Evolutionary conservation across 2,113 vertebrate genomes (phyloP).

Genomic region (Gasterosteus aculeatus): DNA sequence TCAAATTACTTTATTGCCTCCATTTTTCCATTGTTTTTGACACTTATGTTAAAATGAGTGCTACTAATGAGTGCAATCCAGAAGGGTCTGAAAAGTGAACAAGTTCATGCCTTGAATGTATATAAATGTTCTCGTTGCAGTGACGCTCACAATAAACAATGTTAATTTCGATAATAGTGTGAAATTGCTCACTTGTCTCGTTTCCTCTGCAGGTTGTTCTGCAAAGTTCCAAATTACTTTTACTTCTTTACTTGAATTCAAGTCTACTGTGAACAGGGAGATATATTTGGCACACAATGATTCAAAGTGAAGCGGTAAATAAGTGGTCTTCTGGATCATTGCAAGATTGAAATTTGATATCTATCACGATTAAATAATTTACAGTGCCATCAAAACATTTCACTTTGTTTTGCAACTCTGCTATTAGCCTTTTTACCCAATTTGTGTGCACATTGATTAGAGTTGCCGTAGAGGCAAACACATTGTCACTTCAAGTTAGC

Average conservation of each 20-base stretch:
- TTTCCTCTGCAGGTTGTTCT: neutral
- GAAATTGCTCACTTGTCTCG: neutral
- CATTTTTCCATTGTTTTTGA: neutral
- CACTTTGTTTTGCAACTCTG: neutral
- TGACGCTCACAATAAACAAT: neutral
- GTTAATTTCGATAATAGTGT: neutral
- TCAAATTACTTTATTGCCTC: constrained; percentile 6
- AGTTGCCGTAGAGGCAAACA: constrained; percentile 3
- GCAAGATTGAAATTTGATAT: constrained; percentile 1
- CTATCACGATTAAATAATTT: neutral
- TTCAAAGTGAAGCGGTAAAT: constrained; percentile 5
- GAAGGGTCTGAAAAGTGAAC: neutral
- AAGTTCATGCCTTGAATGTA: neutral
- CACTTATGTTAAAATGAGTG: neutral
- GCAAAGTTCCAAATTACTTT: too few relatives aligned
- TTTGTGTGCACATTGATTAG: neutral
- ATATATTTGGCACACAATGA: neutral
- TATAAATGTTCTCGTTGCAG: neutral
- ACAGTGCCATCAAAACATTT: neutral
- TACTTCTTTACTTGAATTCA: neutral
- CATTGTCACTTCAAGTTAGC: constrained; percentile 1
- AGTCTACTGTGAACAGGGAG: neutral
- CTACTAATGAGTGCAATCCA: neutral
- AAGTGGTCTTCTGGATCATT: neutral
- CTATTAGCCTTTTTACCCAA: neutral